Conservation (phyloP, 2,888 invertebrate genomes). For the Drosophila pseudotalamancana region DNA sequence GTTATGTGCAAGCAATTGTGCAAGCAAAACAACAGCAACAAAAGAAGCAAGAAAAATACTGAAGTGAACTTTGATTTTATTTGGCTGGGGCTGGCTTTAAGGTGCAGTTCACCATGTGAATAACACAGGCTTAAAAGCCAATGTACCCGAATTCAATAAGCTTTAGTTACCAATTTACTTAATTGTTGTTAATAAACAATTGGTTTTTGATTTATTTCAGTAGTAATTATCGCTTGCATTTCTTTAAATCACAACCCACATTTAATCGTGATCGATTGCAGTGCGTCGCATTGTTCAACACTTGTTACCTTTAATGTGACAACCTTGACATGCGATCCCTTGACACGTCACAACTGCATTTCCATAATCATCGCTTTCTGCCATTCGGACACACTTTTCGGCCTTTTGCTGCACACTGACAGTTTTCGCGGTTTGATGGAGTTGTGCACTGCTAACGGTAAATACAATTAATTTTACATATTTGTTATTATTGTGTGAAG, state of each 20-base stretch:
- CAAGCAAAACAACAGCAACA: slow-evolving; percentile 27
- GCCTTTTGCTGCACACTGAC: too few species aligned
- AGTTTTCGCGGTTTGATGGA: too few species aligned
- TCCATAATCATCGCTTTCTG: not conserved
- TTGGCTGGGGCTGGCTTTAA: not conserved
- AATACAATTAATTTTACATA: too few species aligned
- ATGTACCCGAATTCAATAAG: not conserved
- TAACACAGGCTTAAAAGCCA: not conserved
- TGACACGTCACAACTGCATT: not conserved
- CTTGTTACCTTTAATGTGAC: not conserved
- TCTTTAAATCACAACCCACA: not conserved
- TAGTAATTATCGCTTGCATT: not conserved
- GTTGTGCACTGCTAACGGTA: too few species aligned
- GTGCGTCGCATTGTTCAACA: not conserved
- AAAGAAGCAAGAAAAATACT: slow-evolving; percentile 7
- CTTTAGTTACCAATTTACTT: slow-evolving; percentile 1
- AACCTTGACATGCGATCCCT: not conserved
- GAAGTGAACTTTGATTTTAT: slow-evolving; percentile 40
- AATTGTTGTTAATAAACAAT: slow-evolving; percentile 1
- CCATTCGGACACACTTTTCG: slow-evolving; percentile 1
- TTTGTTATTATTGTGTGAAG: too few species aligned
- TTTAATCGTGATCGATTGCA: not conserved
- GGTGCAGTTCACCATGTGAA: slow-evolving; percentile 1
- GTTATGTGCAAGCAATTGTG: slow-evolving; percentile 59
- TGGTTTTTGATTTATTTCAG: slow-evolving; percentile 8